A percentile compares a stretch with the other conserved stretches of the same genome.
phyloP scores from a whole-genome alignment of 64 coral and sea anemone genomes.

The Actinia tenebrosa region DNA sequence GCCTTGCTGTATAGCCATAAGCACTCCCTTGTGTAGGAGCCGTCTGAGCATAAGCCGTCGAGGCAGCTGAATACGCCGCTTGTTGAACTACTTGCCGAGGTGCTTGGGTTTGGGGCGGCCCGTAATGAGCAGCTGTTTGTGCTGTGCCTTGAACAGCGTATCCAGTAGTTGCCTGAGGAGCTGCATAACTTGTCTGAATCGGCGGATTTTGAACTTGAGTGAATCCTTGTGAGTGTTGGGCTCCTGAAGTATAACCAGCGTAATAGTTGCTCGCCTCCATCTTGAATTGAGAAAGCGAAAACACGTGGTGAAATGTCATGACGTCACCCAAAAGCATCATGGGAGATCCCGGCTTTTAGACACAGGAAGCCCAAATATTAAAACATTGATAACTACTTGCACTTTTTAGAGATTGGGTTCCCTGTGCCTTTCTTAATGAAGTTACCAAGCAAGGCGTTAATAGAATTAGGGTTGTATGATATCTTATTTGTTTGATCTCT shows the following conservation, averaged over 20 bases:
- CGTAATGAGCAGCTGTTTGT: constrained; percentile 76
- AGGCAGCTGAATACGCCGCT: constrained; percentile 70
- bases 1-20: constrained; percentile 97
- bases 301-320: constrained; percentile 66
- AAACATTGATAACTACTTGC: no score
- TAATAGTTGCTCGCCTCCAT: constrained; percentile 97
- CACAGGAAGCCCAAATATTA: constrained; percentile 10
- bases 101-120: constrained; percentile 74
- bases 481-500: no score
- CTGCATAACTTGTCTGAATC: constrained; percentile 93
- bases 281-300: constrained; percentile 58
- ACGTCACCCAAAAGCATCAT: constrained; percentile 11
- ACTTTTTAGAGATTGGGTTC: no score
- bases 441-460: no score
- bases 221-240: constrained; percentile 94
- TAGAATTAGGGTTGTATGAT: no score
- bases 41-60: constrained; percentile 62
- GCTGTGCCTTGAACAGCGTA: constrained; percentile 91
- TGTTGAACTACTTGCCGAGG: constrained; percentile 66
- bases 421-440: no score
- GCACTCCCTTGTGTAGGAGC: constrained; percentile 63
- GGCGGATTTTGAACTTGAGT: constrained; percentile 96
- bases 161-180: constrained; percentile 81
- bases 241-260: constrained; percentile 93
- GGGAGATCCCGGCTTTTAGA: not conserved